These are phyloP conservation scores for Dicyrtomina minuta DNA, from an alignment of 2,888 invertebrate genomes.

Conservation along the genomic window DNA sequence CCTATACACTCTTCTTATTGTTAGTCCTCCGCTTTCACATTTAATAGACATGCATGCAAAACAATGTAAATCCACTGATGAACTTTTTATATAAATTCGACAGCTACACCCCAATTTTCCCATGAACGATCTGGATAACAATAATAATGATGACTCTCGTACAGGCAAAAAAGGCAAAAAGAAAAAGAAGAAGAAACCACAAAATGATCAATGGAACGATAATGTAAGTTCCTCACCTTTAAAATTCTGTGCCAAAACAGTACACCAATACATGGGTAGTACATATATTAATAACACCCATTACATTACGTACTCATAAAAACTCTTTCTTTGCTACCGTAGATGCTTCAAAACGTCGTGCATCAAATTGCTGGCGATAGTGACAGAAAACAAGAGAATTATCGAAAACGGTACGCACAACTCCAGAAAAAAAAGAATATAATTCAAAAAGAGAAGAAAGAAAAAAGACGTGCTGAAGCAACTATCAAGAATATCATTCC, in stretches of 20 bases:
- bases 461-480: neutral
- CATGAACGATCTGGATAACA: neutral
- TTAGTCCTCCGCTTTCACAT: neutral
- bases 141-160: neutral
- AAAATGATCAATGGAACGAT: too few relatives aligned
- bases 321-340: too few relatives aligned
- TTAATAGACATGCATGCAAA: neutral
- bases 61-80: neutral
- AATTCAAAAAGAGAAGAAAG: slow-evolving; percentile 33
- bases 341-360: neutral
- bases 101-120: neutral
- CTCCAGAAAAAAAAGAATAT: slow-evolving; percentile 53
- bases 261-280: too few relatives aligned
- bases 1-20: neutral
- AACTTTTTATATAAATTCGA: neutral
- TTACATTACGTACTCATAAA: neutral
- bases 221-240: slow-evolving; percentile 15
- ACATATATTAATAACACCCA: neutral
- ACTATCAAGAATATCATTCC: slow-evolving; percentile 34
- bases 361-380: neutral
- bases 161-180: slow-evolving; percentile 2
- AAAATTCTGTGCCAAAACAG: too few relatives aligned
- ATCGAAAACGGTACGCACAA: slow-evolving; percentile 60
- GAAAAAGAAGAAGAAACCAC: neutral
- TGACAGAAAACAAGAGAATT: slow-evolving; percentile 53